phyloP scores from a whole-genome alignment of 1,140 invertebrate species.

The Euschistus heros region DNA sequence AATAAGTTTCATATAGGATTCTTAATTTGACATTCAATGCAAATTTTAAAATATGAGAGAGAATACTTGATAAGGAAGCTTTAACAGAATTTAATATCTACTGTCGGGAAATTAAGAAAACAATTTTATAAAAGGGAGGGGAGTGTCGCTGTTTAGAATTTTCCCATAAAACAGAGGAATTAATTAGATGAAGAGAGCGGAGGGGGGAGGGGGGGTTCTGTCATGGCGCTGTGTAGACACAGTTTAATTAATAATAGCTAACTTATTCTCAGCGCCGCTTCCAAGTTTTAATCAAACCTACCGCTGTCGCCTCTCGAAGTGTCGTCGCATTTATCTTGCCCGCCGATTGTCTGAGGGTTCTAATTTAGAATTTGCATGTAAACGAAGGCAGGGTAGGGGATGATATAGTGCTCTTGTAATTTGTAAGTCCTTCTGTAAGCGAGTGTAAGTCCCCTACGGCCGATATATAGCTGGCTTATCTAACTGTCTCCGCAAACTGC shows the following conservation, averaged over 20 bases:
- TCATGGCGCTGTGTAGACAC: constrained; percentile 11
- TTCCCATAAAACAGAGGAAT: too few relatives aligned
- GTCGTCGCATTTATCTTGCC: background rate
- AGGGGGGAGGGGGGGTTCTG: constrained; percentile 1
- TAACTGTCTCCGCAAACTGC: too few relatives aligned
- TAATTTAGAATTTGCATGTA: constrained; percentile 24
- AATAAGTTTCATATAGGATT: too few relatives aligned
- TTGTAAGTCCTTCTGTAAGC: constrained; percentile 21
- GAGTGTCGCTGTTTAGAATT: too few relatives aligned
- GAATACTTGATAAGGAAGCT: too few relatives aligned
- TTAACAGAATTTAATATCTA: too few relatives aligned
- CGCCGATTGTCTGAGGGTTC: background rate
- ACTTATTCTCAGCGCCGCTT: constrained; percentile 12
- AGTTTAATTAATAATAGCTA: constrained; percentile 17
- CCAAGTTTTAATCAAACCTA: constrained; percentile 13
- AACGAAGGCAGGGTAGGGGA: constrained; percentile 14
- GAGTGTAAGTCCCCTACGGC: constrained; percentile 6
- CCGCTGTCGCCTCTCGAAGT: background rate
- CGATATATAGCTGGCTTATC: constrained; percentile 1
- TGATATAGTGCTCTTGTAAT: constrained; percentile 17
- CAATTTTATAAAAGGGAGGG: too few relatives aligned
- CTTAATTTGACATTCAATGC: too few relatives aligned
- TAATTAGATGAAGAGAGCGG: background rate
- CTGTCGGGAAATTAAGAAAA: too few relatives aligned
- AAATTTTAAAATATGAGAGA: too few relatives aligned